Evolutionary conservation across 2,888 invertebrate genomes (phyloP).

Genomic region (Dichetophora obliterata): DNA sequence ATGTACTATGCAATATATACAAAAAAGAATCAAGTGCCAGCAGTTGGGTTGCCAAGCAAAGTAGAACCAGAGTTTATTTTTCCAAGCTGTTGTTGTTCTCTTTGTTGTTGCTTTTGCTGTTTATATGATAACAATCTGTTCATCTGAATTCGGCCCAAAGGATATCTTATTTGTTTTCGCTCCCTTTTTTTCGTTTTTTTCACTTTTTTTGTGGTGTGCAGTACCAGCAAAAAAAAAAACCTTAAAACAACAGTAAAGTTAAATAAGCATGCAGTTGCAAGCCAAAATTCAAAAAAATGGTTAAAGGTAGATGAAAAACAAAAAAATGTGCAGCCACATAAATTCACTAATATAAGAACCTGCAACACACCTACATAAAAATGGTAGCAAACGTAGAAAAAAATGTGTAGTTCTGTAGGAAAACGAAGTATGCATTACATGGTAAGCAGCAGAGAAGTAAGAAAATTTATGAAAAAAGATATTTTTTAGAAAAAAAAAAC

Average conservation of each 20-base stretch:
- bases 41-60: not conserved
- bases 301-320: constrained; percentile 5
- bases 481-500: too few species aligned
- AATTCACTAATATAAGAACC: too few species aligned
- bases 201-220: not conserved
- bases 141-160: constrained; percentile 28
- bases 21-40: not conserved
- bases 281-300: not conserved
- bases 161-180: not conserved
- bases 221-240: not conserved
- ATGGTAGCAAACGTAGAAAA: too few species aligned
- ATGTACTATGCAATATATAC: not conserved
- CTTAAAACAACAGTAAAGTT: not conserved
- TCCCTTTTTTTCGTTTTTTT: too few species aligned
- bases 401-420: too few species aligned
- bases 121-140: constrained; percentile 29
- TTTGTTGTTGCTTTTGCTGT: constrained; percentile 10
- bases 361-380: too few species aligned
- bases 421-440: too few species aligned
- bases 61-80: not conserved
- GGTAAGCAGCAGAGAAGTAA: too few species aligned
- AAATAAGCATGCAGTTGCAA: not conserved
- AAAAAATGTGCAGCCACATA: not conserved
- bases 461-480: too few species aligned
- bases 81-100: not conserved